Evolutionary conservation across 2,113 vertebrate species (phyloP).

Genomic region (Equus quagga): DNA sequence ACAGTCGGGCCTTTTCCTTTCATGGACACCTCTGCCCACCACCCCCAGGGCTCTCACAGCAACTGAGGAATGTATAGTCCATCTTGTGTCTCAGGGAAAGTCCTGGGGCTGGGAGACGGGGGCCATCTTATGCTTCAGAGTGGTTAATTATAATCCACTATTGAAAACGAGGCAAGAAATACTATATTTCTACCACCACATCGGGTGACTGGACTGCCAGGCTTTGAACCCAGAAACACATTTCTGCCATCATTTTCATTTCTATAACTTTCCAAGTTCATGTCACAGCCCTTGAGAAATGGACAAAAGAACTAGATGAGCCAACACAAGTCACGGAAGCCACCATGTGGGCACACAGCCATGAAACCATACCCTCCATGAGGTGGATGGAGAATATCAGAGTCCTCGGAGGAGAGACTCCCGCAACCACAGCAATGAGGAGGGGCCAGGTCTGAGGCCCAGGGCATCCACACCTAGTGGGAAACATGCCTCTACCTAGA

Average conservation of each 20-base stretch:
- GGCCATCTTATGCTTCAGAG: background rate
- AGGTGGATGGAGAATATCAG: background rate
- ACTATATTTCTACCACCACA: background rate
- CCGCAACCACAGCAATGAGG: background rate
- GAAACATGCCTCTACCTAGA: background rate
- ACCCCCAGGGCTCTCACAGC: background rate
- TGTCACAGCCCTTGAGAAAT: background rate
- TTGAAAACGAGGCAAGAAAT: background rate
- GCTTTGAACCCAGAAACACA: background rate
- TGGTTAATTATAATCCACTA: background rate
- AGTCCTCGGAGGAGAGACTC: background rate
- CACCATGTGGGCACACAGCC: background rate
- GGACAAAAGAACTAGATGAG: background rate
- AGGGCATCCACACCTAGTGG: too few relatives aligned
- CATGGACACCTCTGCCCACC: background rate
- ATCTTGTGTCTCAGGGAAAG: background rate
- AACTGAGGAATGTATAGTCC: background rate
- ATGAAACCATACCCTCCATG: background rate
- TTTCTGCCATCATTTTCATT: background rate
- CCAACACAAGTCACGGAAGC: background rate
- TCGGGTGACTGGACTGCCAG: background rate
- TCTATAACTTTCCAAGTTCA: background rate
- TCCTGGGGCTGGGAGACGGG: accelerated
- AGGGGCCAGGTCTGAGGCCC: background rate
- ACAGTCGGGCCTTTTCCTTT: background rate